Percentiles rank a stretch among this genome's conserved stretches.
These are phyloP conservation scores for Sebastes taczanowskii DNA, from an alignment of 2,797 vertebrate species.

Conservation along the genomic window DNA sequence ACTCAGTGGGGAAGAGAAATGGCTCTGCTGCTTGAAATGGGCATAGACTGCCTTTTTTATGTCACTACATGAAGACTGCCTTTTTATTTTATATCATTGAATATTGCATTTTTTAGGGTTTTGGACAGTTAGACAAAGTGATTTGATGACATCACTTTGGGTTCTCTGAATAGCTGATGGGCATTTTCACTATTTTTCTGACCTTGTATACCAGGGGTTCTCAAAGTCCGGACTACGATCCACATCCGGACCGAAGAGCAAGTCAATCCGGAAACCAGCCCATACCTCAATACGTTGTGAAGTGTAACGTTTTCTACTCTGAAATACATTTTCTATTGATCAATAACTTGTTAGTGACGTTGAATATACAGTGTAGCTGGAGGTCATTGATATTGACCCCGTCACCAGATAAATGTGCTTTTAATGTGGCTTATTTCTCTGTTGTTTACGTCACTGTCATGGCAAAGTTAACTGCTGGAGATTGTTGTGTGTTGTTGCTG, in stretches of 20 bases:
- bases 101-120: background rate
- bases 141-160: no score
- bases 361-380: no score
- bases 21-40: slow-evolving; percentile 16
- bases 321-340: no score
- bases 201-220: background rate
- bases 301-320: no score
- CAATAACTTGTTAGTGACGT: no score
- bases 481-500: background rate
- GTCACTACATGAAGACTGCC: background rate
- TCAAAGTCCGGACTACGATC: accelerated
- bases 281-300: no score
- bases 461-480: background rate
- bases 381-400: background rate
- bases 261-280: no score
- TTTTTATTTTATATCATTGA: background rate
- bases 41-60: slow-evolving; percentile 17
- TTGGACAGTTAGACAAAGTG: background rate
- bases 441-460: background rate
- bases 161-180: background rate
- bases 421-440: background rate
- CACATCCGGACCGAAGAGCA: no score
- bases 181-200: background rate
- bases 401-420: background rate
- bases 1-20: slow-evolving; percentile 28